Evolutionary conservation across 2,797 vertebrate genomes (phyloP).

Genomic region (Cryptoblepharus egeriae): DNA sequence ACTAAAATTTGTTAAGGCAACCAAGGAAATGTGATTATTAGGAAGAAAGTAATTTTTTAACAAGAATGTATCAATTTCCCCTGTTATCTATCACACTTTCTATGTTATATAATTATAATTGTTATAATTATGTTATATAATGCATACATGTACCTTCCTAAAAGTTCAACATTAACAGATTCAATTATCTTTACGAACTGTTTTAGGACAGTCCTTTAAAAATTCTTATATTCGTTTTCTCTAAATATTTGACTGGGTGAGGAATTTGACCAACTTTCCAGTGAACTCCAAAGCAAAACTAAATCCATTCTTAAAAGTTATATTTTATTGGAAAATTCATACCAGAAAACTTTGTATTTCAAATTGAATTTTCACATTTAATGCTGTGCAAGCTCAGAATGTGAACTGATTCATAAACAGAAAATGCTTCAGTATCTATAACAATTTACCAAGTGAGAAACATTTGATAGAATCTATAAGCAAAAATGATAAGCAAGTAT

Average conservation of each 20-base stretch:
- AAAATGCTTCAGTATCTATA: neutral
- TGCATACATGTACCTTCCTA: neutral
- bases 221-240: neutral
- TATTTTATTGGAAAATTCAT: neutral
- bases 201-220: neutral
- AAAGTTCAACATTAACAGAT: neutral
- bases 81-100: fast-evolving
- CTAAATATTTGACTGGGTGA: constrained; percentile 4
- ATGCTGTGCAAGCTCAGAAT: constrained; percentile 22
- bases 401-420: neutral
- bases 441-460: constrained; percentile 24
- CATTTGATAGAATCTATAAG: neutral
- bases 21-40: neutral
- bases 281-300: neutral
- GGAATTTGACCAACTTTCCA: neutral
- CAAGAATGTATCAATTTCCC: neutral
- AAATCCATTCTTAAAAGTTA: constrained; percentile 26
- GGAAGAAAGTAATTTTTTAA: constrained; percentile 22
- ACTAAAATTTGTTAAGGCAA: constrained; percentile 12
- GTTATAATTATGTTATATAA: too few relatives aligned
- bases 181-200: neutral
- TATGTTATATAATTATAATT: too few relatives aligned
- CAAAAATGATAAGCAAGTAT: constrained; percentile 7
- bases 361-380: neutral
- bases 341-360: constrained; percentile 20